Conservation (phyloP, 2,797 vertebrate genomes). For the Crossoptilon crossoptilon region DNA sequence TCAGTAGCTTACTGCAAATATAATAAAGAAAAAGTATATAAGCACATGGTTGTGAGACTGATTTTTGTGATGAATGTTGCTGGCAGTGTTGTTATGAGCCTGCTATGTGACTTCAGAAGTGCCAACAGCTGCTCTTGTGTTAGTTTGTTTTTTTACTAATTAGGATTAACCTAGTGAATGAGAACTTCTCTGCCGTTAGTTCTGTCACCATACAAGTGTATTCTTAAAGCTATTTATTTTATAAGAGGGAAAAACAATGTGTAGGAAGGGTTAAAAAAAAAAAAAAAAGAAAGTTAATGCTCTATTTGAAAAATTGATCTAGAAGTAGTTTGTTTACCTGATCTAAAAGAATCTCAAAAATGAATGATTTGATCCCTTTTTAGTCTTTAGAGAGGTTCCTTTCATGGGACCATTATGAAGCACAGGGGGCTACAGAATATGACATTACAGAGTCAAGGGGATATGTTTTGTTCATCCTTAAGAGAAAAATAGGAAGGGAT, state of each 20-base stretch:
- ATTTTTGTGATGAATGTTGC: background rate
- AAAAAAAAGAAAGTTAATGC: background rate
- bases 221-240: background rate
- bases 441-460: background rate
- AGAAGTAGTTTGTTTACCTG: background rate
- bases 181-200: background rate
- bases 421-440: background rate
- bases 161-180: background rate
- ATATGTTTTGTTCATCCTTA: background rate
- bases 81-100: background rate
- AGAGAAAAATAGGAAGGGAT: background rate
- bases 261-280: background rate
- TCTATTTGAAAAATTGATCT: background rate
- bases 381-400: background rate
- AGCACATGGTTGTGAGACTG: background rate
- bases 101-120: background rate
- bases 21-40: background rate
- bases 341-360: background rate
- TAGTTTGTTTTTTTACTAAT: background rate
- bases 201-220: background rate
- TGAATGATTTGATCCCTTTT: background rate
- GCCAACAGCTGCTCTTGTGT: background rate
- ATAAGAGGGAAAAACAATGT: background rate
- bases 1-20: background rate
- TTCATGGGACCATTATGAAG: background rate